Evolutionary conservation across 2,888 invertebrate genomes (phyloP).

Genomic region (Agrotis clavis): DNA sequence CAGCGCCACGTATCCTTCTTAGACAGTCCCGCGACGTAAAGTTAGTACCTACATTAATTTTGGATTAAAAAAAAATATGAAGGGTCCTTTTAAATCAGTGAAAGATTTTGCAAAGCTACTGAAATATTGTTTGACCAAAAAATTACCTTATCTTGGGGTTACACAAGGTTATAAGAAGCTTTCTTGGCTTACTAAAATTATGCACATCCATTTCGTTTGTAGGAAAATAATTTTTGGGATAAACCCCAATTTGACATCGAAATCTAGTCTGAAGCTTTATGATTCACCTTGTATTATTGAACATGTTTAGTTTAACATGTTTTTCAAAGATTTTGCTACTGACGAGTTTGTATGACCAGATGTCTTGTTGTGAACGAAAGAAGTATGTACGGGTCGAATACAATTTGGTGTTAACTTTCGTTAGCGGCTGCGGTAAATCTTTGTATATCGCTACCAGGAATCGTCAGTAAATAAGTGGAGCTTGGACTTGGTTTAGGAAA

Average conservation of each 20-base stretch:
- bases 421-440: no score
- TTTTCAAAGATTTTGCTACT: neutral
- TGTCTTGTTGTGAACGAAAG: no score
- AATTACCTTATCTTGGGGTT: slow-evolving; percentile 30
- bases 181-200: slow-evolving; percentile 21
- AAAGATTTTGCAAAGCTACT: slow-evolving; percentile 11
- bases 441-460: no score
- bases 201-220: slow-evolving; percentile 38
- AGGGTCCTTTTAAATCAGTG: neutral
- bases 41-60: no score
- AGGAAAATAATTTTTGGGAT: neutral
- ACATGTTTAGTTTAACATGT: no score
- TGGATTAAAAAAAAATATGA: neutral
- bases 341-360: no score
- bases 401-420: no score
- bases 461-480: no score
- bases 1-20: no score
- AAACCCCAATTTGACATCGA: neutral
- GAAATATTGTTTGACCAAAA: slow-evolving; percentile 23
- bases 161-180: slow-evolving; percentile 7
- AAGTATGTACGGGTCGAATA: no score
- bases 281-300: neutral
- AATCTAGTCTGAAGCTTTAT: neutral
- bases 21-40: no score
- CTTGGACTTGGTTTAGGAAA: no score